Evolutionary conservation across 2,797 vertebrate species (phyloP).

Genomic region (Manis pentadactyla): DNA sequence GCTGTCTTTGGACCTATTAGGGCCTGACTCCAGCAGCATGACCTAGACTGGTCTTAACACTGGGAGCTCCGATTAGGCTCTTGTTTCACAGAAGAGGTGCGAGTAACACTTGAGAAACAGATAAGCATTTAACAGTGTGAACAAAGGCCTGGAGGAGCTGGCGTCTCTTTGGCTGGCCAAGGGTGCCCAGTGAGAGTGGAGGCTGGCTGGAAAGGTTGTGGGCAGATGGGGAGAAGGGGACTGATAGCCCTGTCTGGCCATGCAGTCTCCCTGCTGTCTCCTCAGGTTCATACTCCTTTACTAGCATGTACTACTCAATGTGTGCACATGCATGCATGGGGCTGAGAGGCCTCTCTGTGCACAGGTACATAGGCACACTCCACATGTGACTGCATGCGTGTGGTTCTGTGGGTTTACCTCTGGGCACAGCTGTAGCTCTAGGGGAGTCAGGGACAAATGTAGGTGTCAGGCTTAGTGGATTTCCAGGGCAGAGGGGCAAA

Average conservation of each 20-base stretch:
- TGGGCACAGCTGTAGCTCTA: background rate
- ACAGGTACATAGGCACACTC: background rate
- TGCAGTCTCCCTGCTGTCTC: background rate
- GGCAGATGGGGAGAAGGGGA: too few relatives aligned
- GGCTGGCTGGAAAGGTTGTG: background rate
- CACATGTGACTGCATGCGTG: background rate
- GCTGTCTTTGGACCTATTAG: background rate
- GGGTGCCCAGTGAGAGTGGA: rapidly evolving
- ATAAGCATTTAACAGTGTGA: rapidly evolving
- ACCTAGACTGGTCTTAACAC: background rate
- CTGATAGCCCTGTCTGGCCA: background rate
- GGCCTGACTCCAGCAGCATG: background rate
- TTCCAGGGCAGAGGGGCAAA: rapidly evolving
- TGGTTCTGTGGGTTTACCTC: background rate
- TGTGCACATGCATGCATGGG: rapidly evolving
- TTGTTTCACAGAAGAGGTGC: background rate
- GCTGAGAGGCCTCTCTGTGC: background rate
- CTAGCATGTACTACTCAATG: rapidly evolving
- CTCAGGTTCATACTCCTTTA: background rate
- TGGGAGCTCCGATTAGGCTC: too few relatives aligned
- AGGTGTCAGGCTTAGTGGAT: too few relatives aligned
- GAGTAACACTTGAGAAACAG: background rate
- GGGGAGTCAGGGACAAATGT: background rate
- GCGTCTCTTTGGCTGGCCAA: background rate
- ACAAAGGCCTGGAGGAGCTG: background rate